Evolutionary conservation across 2,888 invertebrate genomes (phyloP).

Genomic region (Erebia ligea): DNA sequence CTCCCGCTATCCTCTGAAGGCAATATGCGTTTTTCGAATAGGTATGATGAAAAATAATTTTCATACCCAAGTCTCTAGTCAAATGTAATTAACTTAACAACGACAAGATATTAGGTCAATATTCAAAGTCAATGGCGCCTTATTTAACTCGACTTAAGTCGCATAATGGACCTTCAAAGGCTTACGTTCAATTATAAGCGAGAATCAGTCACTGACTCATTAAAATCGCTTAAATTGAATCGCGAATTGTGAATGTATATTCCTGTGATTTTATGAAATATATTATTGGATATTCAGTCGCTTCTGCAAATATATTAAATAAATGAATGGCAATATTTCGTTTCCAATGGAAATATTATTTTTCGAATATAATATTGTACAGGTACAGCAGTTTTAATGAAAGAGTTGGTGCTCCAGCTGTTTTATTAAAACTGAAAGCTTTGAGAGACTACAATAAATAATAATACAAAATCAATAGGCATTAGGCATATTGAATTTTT

Average conservation of each 20-base stretch:
- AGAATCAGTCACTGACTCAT: slow-evolving; percentile 3
- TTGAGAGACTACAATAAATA: not conserved
- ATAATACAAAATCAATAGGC: not conserved
- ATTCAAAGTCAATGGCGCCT: no score
- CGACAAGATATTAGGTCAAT: not conserved
- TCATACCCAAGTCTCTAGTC: not conserved
- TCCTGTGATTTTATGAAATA: slow-evolving; percentile 1
- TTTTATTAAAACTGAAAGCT: not conserved
- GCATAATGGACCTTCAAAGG: not conserved
- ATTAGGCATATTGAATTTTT: no score
- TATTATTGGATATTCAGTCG: slow-evolving; percentile 4
- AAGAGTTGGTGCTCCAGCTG: not conserved
- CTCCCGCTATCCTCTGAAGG: no score
- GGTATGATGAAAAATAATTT: no score
- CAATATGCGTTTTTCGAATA: no score
- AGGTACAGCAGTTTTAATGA: not conserved
- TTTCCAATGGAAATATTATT: not conserved
- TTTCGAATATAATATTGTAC: not conserved
- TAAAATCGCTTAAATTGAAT: slow-evolving; percentile 2
- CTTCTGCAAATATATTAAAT: not conserved
- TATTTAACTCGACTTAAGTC: not conserved
- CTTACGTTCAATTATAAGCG: not conserved
- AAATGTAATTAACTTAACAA: not conserved
- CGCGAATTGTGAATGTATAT: slow-evolving; percentile 1
- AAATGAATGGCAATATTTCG: slow-evolving; percentile 1